Evolutionary conservation across 2,113 vertebrate genomes (phyloP).

Genomic region (Pantherophis guttatus): DNA sequence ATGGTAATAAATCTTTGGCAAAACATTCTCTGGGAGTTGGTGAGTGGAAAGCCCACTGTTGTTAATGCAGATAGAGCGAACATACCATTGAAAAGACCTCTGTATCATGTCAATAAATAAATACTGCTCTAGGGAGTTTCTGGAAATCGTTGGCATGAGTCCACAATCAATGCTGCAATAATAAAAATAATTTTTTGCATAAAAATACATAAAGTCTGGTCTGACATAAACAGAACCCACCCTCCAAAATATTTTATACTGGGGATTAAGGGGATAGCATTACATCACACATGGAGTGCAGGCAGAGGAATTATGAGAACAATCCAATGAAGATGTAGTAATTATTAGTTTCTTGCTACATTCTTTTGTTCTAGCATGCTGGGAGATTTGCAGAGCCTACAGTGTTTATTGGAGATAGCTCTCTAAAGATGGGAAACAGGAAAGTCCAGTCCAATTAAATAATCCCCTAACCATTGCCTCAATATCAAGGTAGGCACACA

Average conservation of each 20-base stretch:
- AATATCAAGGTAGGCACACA: not conserved
- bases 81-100: not conserved
- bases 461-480: not conserved
- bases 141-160: not conserved
- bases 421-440: not conserved
- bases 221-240: not conserved
- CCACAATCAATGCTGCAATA: not conserved
- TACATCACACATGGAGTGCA: not conserved
- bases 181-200: not conserved
- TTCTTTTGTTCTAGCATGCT: not conserved
- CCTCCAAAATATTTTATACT: not conserved
- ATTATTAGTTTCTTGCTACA: not conserved
- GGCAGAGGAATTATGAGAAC: not conserved
- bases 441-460: not conserved
- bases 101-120: not conserved
- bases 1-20: slow-evolving; percentile 64
- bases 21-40: not conserved
- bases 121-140: not conserved
- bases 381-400: not conserved
- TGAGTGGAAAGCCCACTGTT: not conserved
- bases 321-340: not conserved
- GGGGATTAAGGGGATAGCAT: not conserved
- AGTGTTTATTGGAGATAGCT: not conserved
- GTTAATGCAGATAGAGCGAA: slow-evolving; percentile 19
- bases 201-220: not conserved